These are phyloP conservation scores for Hedychridium roseum DNA, from an alignment of 2,888 invertebrate genomes.

Conservation along the genomic window DNA sequence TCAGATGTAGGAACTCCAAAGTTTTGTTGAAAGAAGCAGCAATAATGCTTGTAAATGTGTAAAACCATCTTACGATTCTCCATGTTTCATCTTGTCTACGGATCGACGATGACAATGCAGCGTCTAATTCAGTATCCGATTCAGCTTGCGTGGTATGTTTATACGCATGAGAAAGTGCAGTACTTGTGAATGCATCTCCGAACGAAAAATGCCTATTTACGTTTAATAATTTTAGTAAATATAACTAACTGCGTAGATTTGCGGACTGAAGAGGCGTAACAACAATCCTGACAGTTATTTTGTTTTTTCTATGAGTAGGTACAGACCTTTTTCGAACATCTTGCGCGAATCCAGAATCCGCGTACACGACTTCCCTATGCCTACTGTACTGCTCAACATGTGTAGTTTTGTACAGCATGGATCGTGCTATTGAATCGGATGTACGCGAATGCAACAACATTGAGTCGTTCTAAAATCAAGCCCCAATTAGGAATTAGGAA, in stretches of 20 bases:
- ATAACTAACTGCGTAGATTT: not conserved
- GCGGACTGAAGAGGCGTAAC: no score
- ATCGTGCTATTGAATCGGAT: conserved; percentile 30
- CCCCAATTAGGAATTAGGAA: no score
- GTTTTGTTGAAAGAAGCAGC: conserved; percentile 36
- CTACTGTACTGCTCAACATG: conserved; percentile 44
- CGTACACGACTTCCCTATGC: conserved; percentile 43
- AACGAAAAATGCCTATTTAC: conserved; percentile 11
- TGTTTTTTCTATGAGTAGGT: not conserved
- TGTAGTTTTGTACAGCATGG: conserved; percentile 42
- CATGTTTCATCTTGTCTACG: conserved; percentile 17
- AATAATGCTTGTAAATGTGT: conserved; percentile 30
- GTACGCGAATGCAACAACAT: conserved; percentile 25
- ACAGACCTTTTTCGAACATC: conserved; percentile 21
- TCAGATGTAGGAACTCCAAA: conserved; percentile 41
- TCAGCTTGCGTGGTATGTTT: conserved; percentile 37
- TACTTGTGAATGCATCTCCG: not conserved
- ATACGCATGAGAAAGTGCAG: conserved; percentile 11
- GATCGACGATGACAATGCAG: conserved; percentile 26
- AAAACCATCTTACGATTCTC: conserved; percentile 33
- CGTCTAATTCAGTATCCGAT: conserved; percentile 53
- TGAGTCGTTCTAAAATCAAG: no score
- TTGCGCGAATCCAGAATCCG: conserved; percentile 7
- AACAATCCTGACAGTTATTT: no score
- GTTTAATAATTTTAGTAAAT: not conserved